phyloP scores from a whole-genome alignment of 1,140 invertebrate species.

The Hermatobates lingyangjiaoensis region DNA sequence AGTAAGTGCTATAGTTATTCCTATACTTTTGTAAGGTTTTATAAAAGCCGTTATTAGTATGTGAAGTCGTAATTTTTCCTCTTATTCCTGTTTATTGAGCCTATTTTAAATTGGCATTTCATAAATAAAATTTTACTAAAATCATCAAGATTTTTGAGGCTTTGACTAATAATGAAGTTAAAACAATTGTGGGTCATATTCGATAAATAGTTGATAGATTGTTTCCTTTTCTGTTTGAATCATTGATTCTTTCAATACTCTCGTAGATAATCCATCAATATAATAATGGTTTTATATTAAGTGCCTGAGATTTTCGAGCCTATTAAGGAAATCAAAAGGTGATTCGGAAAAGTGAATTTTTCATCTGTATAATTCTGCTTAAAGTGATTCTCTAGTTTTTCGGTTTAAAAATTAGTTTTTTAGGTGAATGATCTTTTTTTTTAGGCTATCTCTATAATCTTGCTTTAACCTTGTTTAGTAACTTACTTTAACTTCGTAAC shows the following conservation, averaged over 20 bases:
- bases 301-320: not conserved
- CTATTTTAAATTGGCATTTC: not conserved
- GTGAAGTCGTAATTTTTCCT: too few species aligned
- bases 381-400: not conserved
- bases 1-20: too few species aligned
- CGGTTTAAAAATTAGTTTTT: not conserved
- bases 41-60: too few species aligned
- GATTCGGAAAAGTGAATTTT: not conserved
- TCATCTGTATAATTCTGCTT: not conserved
- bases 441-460: not conserved
- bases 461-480: not conserved
- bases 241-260: not conserved
- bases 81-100: not conserved
- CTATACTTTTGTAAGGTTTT: too few species aligned
- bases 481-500: too few species aligned
- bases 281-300: not conserved
- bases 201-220: not conserved
- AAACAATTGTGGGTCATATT: too few species aligned
- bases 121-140: not conserved
- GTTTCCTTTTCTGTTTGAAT: not conserved
- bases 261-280: not conserved
- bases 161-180: not conserved
- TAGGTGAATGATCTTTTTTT: not conserved
- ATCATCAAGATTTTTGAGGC: not conserved
- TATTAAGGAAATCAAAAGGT: not conserved